Conservation (phyloP, 2,797 vertebrate species). For the Melanotaenia trifasciata region DNA sequence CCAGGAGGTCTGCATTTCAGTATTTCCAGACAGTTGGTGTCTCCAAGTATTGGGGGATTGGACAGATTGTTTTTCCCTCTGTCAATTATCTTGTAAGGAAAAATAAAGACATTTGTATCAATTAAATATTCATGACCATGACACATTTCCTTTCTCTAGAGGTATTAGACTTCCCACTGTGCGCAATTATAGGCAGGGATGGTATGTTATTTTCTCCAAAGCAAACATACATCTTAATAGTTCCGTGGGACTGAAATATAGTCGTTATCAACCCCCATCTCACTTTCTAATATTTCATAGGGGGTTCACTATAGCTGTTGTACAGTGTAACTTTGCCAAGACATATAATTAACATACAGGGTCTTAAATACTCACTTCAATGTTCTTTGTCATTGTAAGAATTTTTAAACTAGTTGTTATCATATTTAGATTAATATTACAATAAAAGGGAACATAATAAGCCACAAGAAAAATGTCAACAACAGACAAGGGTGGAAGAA, state of each 20-base stretch:
- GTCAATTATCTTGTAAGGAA: constrained; percentile 22
- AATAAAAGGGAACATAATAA: too few relatives aligned
- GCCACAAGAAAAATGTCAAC: too few relatives aligned
- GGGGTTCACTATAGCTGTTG: background rate
- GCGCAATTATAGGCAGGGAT: constrained; percentile 30
- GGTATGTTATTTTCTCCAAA: constrained; percentile 1
- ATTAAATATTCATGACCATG: constrained; percentile 48
- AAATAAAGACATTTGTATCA: constrained; percentile 35
- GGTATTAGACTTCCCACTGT: constrained; percentile 30
- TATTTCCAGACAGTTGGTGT: background rate
- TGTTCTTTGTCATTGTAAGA: too few relatives aligned
- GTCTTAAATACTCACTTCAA: too few relatives aligned
- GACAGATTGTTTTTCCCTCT: background rate
- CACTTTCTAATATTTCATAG: background rate
- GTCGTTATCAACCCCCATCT: background rate
- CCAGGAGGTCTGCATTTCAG: background rate
- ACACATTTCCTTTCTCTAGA: constrained; percentile 15
- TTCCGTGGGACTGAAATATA: background rate
- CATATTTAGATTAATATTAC: too few relatives aligned
- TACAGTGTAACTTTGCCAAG: background rate
- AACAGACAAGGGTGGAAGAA: background rate
- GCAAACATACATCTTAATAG: background rate
- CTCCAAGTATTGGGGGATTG: background rate
- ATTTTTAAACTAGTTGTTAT: too few relatives aligned
- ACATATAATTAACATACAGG: too few relatives aligned